Conservation (phyloP, 2,113 vertebrate genomes). For the Oncorhynchus tshawytscha region DNA sequence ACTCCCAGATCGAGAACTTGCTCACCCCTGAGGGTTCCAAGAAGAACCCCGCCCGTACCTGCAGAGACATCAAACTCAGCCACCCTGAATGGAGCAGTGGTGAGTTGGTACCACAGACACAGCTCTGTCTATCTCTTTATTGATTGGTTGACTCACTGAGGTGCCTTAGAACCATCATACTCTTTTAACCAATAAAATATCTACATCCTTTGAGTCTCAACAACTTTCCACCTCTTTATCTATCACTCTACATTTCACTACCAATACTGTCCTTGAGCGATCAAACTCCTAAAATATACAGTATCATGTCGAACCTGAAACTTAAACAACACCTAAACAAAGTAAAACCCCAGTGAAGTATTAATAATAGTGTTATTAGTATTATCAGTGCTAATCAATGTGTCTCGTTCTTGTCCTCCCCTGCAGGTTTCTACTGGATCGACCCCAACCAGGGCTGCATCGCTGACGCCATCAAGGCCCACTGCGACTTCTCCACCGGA, state of each 20-base stretch:
- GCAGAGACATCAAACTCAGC: slow-evolving; percentile 93
- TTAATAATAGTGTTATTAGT: too few species aligned
- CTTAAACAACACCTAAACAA: too few species aligned
- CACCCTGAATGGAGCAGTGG: slow-evolving; percentile 96
- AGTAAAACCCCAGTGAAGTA: too few species aligned
- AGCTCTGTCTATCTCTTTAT: not conserved
- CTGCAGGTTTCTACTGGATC: slow-evolving; percentile 92
- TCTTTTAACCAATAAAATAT: not conserved
- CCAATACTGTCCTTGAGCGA: not conserved
- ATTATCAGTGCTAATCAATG: not conserved
- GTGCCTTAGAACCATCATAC: not conserved
- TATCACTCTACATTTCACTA: not conserved
- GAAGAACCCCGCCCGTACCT: slow-evolving; percentile 97
- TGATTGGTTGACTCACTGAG: not conserved
- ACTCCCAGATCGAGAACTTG: slow-evolving; percentile 94
- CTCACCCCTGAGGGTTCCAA: slow-evolving; percentile 94
- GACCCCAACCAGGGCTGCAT: slow-evolving; percentile 98
- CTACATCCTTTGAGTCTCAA: not conserved
- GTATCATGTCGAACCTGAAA: too few species aligned
- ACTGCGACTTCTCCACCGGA: slow-evolving; percentile 89
- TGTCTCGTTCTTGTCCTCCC: not conserved
- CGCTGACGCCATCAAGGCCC: slow-evolving; percentile 92
- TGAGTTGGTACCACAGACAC: slow-evolving; percentile 54
- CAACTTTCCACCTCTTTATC: not conserved
- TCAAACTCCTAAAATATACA: too few species aligned